phyloP scores from a whole-genome alignment of 1,140 invertebrate genomes.

The Brachionus calyciflorus region DNA sequence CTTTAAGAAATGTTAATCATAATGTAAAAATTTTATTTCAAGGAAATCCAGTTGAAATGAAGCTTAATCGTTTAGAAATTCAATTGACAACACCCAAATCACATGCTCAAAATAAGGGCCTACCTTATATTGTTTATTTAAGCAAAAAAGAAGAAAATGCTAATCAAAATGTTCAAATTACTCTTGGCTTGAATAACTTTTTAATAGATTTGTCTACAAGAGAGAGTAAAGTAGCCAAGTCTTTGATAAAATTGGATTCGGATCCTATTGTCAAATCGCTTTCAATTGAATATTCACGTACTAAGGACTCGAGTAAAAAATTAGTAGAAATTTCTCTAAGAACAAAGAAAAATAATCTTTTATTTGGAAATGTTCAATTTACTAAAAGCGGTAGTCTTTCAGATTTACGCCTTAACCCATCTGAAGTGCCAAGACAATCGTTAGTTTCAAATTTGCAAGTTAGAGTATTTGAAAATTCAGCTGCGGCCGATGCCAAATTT shows the following conservation, averaged over 20 bases:
- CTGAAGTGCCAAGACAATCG: slow-evolving; percentile 21
- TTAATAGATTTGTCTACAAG: neutral
- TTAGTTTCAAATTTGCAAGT: neutral
- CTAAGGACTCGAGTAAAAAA: neutral
- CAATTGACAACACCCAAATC: slow-evolving; percentile 2
- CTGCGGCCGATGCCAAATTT: neutral
- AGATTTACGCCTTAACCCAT: neutral
- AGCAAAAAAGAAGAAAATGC: neutral
- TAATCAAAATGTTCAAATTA: neutral
- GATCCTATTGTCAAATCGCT: neutral
- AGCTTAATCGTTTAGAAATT: neutral
- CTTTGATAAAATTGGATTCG: slow-evolving; percentile 6
- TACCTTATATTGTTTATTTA: neutral
- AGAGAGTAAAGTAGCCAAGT: slow-evolving; percentile 4
- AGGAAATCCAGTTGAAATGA: neutral
- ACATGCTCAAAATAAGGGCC: neutral
- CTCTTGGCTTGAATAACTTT: neutral
- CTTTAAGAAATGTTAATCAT: neutral
- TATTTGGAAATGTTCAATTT: neutral
- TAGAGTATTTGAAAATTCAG: slow-evolving; percentile 23
- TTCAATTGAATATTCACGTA: neutral
- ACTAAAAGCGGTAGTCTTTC: neutral
- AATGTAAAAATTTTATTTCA: neutral
- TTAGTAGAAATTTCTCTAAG: neutral
- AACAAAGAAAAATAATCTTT: neutral